Percentiles rank a stretch among this genome's conserved stretches.
phyloP scores from a whole-genome alignment of 2,888 invertebrate species.

The Drosophila planitibia region DNA sequence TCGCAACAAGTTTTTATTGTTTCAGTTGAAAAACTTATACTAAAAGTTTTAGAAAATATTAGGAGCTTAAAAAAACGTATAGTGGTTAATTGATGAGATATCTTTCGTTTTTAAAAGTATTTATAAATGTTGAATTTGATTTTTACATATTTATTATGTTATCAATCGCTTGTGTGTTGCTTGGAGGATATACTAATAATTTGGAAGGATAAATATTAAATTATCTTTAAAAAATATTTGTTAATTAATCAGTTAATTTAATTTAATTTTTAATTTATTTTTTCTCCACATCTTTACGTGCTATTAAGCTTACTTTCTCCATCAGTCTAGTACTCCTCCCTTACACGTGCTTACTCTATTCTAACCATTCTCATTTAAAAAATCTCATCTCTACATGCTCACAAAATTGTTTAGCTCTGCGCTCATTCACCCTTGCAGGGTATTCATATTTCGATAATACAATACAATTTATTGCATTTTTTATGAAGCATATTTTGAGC shows the following conservation, averaged over 20 bases:
- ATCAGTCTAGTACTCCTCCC: neutral
- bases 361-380: neutral
- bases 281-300: neutral
- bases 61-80: neutral
- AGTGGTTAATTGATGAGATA: neutral
- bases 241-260: neutral
- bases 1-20: neutral
- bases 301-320: neutral
- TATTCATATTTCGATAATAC: constrained; percentile 16
- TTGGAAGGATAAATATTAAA: neutral
- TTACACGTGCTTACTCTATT: neutral
- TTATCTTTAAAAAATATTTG: neutral
- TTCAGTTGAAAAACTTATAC: neutral
- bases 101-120: neutral
- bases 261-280: neutral
- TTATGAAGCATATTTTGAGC: constrained; percentile 67
- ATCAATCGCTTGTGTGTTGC: neutral
- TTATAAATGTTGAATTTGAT: neutral
- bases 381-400: neutral
- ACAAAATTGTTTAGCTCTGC: neutral
- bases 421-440: constrained; percentile 13
- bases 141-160: neutral
- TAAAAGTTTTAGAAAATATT: neutral
- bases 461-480: constrained; percentile 5
- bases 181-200: neutral